Conservation (phyloP, 2,113 vertebrate genomes). For the Indicator indicator region DNA sequence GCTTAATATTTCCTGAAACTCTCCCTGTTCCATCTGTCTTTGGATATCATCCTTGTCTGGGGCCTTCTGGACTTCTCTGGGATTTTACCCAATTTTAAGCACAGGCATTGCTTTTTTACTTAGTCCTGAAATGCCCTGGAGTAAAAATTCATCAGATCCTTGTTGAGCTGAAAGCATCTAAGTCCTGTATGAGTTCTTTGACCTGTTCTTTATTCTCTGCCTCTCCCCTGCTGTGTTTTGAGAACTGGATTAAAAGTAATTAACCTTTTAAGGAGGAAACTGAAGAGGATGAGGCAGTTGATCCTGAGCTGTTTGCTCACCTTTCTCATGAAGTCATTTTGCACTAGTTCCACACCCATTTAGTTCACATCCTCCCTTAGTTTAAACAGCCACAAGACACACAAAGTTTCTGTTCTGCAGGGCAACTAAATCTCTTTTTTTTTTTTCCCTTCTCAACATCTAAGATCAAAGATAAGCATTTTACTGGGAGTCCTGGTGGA, state of each 20-base stretch:
- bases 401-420: neutral
- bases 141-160: neutral
- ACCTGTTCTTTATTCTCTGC: conserved; percentile 2
- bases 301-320: neutral
- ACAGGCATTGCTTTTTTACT: neutral
- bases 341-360: neutral
- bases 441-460: fast-evolving
- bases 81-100: conserved; percentile 12
- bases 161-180: neutral
- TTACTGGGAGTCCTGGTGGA: neutral
- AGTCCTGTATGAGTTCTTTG: neutral
- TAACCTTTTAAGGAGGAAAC: neutral
- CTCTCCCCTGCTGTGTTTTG: neutral
- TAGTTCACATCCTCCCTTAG: neutral
- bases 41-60: neutral
- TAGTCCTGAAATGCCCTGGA: neutral
- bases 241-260: neutral
- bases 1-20: conserved; percentile 35
- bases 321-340: neutral
- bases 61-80: neutral
- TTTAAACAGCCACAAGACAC: neutral
- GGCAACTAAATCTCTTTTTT: neutral
- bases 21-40: conserved; percentile 15
- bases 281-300: neutral
- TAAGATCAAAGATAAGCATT: neutral